These are phyloP conservation scores for Phainopepla nitens DNA, from an alignment of 2,113 vertebrate genomes.

Conservation along the genomic window DNA sequence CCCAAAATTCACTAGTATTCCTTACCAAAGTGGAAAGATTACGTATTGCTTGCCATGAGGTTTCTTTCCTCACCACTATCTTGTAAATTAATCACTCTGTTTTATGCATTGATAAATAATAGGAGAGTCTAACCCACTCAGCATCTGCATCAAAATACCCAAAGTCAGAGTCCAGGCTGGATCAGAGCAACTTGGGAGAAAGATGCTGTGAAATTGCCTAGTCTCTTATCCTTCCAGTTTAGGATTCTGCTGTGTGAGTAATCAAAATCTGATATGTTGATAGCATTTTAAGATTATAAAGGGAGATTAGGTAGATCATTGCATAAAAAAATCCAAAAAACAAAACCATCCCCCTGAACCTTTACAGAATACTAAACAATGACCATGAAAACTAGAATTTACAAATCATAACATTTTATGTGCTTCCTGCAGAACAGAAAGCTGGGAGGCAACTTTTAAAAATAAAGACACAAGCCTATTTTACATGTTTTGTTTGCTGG, in stretches of 20 bases:
- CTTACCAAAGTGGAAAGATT: neutral
- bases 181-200: neutral
- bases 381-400: neutral
- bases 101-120: neutral
- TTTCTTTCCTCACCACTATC: neutral
- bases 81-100: neutral
- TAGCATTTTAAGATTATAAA: neutral
- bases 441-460: neutral
- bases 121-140: neutral
- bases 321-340: neutral
- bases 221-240: neutral
- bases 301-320: neutral
- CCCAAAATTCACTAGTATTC: neutral
- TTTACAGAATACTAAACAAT: neutral
- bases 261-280: neutral
- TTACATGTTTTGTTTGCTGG: neutral
- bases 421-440: neutral
- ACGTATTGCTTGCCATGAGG: neutral
- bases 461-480: neutral
- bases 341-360: fast-evolving
- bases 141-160: neutral
- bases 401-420: neutral
- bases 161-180: neutral
- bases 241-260: neutral
- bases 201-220: neutral